A percentile compares a stretch with the other conserved stretches of the same genome.
Conservation (phyloP, 1,140 invertebrate species). For the Ceratosolen solmsi region DNA sequence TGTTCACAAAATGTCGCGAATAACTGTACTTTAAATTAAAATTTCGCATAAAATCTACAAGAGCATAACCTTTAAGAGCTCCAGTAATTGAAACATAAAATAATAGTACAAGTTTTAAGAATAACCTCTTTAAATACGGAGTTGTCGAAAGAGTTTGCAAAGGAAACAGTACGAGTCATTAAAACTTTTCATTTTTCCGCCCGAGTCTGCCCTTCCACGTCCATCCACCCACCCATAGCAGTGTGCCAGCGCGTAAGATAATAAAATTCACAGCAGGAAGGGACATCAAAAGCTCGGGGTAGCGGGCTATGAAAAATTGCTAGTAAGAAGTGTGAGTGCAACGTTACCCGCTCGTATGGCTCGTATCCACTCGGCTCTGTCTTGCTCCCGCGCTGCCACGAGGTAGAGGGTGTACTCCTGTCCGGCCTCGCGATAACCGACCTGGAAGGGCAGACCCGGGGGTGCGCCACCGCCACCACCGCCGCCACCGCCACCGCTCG, state of each 20-base stretch:
- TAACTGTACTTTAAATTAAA: not conserved
- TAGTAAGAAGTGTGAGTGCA: not conserved
- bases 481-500: slow-evolving; percentile 58
- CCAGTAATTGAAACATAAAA: not conserved
- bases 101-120: not conserved
- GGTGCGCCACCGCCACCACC: slow-evolving; percentile 60
- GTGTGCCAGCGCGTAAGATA: not conserved
- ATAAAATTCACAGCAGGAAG: not conserved
- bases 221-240: not conserved
- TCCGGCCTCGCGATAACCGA: slow-evolving; percentile 82
- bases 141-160: not conserved
- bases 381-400: slow-evolving; percentile 80
- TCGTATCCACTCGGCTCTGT: slow-evolving; percentile 84
- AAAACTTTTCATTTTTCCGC: slow-evolving; percentile 1
- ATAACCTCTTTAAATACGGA: not conserved
- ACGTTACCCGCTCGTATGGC: slow-evolving; percentile 81
- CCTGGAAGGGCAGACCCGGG: slow-evolving; percentile 79
- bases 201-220: not conserved
- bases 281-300: not conserved
- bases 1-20: not conserved
- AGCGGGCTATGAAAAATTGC: not conserved
- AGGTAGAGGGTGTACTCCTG: slow-evolving; percentile 86
- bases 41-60: not conserved
- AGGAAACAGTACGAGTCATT: not conserved
- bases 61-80: not conserved